Evolutionary conservation across 2,888 invertebrate species (phyloP).

Genomic region (Eremobia ochroleuca): DNA sequence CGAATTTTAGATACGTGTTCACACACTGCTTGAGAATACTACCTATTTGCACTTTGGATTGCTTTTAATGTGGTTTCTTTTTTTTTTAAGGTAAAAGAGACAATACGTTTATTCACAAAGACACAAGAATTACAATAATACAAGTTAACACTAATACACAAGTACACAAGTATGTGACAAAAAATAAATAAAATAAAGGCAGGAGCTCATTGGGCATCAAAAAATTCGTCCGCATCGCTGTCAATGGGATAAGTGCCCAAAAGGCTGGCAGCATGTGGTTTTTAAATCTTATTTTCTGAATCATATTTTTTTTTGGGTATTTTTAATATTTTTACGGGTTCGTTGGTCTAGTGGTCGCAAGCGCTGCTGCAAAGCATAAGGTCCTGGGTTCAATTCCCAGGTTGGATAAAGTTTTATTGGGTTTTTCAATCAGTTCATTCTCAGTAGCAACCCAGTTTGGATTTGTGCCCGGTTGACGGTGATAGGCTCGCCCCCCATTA

Average conservation of each 20-base stretch:
- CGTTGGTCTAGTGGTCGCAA: not conserved
- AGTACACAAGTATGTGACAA: no score
- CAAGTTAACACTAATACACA: no score
- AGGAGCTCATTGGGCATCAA: no score
- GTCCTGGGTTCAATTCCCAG: no score
- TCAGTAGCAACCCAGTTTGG: not conserved
- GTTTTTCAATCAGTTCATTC: not conserved
- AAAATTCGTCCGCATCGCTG: no score
- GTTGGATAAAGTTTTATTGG: not conserved
- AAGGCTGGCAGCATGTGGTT: no score
- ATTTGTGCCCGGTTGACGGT: not conserved
- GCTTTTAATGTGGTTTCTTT: constrained; percentile 18
- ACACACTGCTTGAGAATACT: constrained; percentile 43
- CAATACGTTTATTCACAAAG: no score
- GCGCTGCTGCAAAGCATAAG: not conserved
- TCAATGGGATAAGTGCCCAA: no score
- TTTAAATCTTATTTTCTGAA: not conserved
- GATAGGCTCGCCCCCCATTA: not conserved
- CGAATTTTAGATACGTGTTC: constrained; percentile 77
- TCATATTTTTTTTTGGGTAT: no score
- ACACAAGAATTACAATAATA: no score
- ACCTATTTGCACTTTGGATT: constrained; percentile 27
- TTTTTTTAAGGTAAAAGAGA: no score
- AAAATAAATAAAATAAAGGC: no score
- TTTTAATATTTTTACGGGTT: not conserved